These are phyloP conservation scores for Ictidomys tridecemlineatus DNA, from an alignment of 2,113 vertebrate species.

Conservation along the genomic window DNA sequence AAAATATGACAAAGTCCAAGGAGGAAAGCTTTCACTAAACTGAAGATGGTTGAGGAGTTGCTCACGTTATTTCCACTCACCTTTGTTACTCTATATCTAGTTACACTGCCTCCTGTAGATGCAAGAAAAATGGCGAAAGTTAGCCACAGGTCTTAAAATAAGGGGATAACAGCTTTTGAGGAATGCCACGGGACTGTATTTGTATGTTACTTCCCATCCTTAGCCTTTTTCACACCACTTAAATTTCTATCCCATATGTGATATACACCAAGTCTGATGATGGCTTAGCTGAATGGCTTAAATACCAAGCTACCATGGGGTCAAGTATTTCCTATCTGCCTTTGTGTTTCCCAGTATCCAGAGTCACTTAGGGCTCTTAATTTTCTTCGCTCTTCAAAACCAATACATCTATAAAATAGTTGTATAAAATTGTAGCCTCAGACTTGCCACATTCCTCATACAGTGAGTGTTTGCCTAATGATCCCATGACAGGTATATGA, in stretches of 20 bases:
- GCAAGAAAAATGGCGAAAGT: neutral
- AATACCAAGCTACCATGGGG: neutral
- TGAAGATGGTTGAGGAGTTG: neutral
- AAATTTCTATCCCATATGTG: neutral
- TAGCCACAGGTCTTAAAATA: neutral
- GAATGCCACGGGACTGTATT: neutral
- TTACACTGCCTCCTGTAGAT: neutral
- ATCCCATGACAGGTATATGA: neutral
- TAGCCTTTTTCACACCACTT: neutral
- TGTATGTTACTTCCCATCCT: neutral
- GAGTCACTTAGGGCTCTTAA: neutral
- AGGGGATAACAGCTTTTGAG: neutral
- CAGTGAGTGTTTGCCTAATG: neutral
- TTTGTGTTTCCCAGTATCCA: neutral
- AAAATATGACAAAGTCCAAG: neutral
- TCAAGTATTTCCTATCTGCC: neutral
- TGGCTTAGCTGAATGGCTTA: neutral
- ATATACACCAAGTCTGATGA: accelerated
- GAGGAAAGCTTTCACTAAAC: neutral
- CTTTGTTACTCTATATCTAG: neutral
- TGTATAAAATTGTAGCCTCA: neutral
- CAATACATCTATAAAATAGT: neutral
- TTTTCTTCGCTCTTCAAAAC: neutral
- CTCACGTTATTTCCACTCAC: neutral
- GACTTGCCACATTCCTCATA: neutral